These are phyloP conservation scores for Cyrtodaria siliqua DNA, from an alignment of 2,888 invertebrate species.

Conservation along the genomic window DNA sequence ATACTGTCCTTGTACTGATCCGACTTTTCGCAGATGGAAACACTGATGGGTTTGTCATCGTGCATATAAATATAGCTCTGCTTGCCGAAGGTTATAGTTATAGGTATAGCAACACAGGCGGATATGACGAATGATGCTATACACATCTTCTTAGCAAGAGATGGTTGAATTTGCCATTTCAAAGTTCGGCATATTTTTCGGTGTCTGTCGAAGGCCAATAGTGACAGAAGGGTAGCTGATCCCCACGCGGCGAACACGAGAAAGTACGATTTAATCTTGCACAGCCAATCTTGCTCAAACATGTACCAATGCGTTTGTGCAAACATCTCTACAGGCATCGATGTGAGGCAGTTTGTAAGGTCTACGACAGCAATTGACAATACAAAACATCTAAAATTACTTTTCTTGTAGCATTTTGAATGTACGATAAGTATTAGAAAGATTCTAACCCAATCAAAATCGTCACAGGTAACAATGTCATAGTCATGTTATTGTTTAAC, in stretches of 20 bases:
- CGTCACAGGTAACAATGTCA: slow-evolving; percentile 38
- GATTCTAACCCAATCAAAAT: slow-evolving; percentile 47
- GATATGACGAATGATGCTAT: slow-evolving; percentile 8
- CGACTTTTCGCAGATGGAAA: slow-evolving; percentile 47
- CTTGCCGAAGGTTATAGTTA: slow-evolving; percentile 35
- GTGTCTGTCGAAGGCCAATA: slow-evolving; percentile 47
- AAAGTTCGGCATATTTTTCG: slow-evolving; percentile 47
- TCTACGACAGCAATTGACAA: slow-evolving; percentile 41
- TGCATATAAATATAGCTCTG: slow-evolving; percentile 10
- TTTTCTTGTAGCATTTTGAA: slow-evolving; percentile 3
- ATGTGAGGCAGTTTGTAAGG: slow-evolving; percentile 45
- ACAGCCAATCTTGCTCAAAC: slow-evolving; percentile 42
- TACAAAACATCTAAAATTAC: slow-evolving; percentile 52
- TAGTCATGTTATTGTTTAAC: slow-evolving; percentile 19
- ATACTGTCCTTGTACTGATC: slow-evolving; percentile 4
- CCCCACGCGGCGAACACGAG: slow-evolving; percentile 51
- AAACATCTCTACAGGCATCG: slow-evolving; percentile 53
- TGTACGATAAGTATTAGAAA: slow-evolving; percentile 31
- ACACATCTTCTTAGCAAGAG: slow-evolving; percentile 26
- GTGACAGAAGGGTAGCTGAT: slow-evolving; percentile 36
- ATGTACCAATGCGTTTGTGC: slow-evolving; percentile 54
- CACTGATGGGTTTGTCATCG: slow-evolving; percentile 11
- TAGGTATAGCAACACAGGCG: slow-evolving; percentile 20
- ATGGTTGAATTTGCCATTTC: slow-evolving; percentile 37
- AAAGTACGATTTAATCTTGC: slow-evolving; percentile 54